These are phyloP conservation scores for Clarias macrocephalus DNA, from an alignment of 2,113 vertebrate species.

Conservation along the genomic window DNA sequence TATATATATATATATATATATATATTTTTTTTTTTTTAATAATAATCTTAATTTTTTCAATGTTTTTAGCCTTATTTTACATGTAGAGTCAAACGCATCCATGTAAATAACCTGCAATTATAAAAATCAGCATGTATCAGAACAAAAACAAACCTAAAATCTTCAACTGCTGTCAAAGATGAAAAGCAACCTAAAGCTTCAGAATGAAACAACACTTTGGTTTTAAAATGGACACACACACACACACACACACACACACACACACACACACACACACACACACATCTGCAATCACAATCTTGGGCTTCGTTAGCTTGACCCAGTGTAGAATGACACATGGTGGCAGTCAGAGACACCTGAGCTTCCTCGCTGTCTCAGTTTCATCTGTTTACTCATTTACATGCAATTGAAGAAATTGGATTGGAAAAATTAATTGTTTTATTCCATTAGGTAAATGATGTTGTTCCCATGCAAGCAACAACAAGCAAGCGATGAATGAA, in stretches of 20 bases:
- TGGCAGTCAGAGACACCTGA: conserved; percentile 46
- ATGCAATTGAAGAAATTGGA: conserved; percentile 45
- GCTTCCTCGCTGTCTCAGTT: conserved; percentile 43
- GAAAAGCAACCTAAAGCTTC: not conserved
- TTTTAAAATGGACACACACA: not conserved
- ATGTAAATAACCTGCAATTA: not conserved
- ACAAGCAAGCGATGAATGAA: not conserved
- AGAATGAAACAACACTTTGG: not conserved
- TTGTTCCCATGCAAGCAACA: conserved; percentile 20
- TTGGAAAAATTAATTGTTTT: conserved; percentile 56
- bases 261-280: conserved; percentile 5
- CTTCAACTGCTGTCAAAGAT: not conserved
- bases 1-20: not conserved
- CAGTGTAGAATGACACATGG: conserved; percentile 34
- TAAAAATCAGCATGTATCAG: not conserved
- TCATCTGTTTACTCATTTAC: conserved; percentile 49
- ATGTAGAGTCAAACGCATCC: not conserved
- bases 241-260: not conserved
- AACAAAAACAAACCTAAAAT: not conserved
- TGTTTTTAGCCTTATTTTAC: not conserved
- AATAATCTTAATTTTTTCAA: not conserved
- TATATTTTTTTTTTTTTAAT: not conserved
- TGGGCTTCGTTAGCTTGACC: conserved; percentile 24
- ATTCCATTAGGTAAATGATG: conserved; percentile 51
- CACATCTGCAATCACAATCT: conserved; percentile 22